Conservation (phyloP, 2,113 vertebrate genomes). For the Oxyura jamaicensis region DNA sequence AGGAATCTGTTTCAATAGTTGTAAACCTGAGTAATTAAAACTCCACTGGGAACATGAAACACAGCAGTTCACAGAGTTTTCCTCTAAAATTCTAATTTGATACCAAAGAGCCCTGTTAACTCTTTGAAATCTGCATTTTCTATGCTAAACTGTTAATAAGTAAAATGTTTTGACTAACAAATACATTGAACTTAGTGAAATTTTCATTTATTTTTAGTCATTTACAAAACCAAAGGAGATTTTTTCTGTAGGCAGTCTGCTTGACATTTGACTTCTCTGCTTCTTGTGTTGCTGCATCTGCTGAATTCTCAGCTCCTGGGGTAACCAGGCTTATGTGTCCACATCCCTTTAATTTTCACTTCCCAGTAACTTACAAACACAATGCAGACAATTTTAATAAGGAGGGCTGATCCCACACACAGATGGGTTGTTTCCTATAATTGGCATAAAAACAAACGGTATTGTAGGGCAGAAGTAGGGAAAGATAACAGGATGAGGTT, state of each 20-base stretch:
- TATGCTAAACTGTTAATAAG: conserved; percentile 43
- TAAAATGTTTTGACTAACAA: conserved; percentile 52
- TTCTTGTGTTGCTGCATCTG: not conserved
- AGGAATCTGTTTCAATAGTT: not conserved
- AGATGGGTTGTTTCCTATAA: not conserved
- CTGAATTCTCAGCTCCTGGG: not conserved
- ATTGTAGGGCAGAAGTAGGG: not conserved
- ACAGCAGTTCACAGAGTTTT: conserved; percentile 39
- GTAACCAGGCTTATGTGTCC: not conserved
- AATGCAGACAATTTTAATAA: not conserved
- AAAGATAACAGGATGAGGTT: not conserved
- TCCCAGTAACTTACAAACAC: not conserved
- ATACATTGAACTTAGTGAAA: not conserved
- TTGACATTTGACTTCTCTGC: not conserved
- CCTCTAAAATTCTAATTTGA: conserved; percentile 2
- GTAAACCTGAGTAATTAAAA: conserved; percentile 7
- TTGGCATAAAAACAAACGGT: not conserved
- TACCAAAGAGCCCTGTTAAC: not conserved
- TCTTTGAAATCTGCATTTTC: conserved; percentile 5
- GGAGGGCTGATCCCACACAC: not conserved
- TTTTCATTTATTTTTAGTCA: conserved; percentile 27
- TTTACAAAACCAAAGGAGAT: not conserved
- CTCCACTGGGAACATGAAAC: conserved; percentile 1
- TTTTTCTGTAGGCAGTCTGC: not conserved
- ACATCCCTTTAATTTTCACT: not conserved